A percentile compares a stretch with the other conserved stretches of the same genome.
Evolutionary conservation across 2,797 vertebrate species (phyloP).

Genomic region (Gallinago nigripennis): DNA sequence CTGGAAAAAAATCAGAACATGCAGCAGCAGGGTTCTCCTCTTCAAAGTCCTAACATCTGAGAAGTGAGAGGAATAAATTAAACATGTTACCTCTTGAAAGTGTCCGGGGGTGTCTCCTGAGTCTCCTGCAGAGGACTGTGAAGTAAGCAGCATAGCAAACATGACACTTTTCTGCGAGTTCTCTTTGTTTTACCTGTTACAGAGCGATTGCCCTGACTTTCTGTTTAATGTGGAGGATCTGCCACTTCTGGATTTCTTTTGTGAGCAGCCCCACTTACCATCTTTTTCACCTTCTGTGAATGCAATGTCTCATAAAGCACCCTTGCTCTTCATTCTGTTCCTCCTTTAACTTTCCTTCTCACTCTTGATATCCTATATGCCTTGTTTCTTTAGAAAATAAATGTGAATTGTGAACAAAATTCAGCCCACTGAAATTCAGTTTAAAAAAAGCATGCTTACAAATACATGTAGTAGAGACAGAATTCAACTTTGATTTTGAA

Average conservation of each 20-base stretch:
- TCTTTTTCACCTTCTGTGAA: not conserved
- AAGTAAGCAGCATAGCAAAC: not conserved
- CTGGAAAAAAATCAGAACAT: not conserved
- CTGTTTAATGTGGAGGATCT: not conserved
- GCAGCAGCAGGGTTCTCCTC: not conserved
- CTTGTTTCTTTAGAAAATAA: not conserved
- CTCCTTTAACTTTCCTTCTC: not conserved
- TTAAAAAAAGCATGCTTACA: not conserved
- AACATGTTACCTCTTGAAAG: not conserved
- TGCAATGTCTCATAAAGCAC: not conserved
- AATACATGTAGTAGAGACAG: not conserved
- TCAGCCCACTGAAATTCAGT: not conserved
- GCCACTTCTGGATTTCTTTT: not conserved
- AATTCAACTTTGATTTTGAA: not conserved
- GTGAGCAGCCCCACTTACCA: not conserved
- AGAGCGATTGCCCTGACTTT: not conserved
- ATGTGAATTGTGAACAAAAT: not conserved
- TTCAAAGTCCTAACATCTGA: not conserved
- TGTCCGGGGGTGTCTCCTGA: not conserved
- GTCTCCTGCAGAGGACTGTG: not conserved
- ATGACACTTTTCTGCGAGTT: not conserved
- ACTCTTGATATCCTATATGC: fast-evolving
- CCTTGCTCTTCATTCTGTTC: not conserved
- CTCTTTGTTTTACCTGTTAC: not conserved
- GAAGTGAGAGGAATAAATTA: not conserved